A percentile compares a stretch with the other conserved stretches of the same genome.
phyloP scores from a whole-genome alignment of 2,888 invertebrate genomes.

The Parascotia fuliginaria region DNA sequence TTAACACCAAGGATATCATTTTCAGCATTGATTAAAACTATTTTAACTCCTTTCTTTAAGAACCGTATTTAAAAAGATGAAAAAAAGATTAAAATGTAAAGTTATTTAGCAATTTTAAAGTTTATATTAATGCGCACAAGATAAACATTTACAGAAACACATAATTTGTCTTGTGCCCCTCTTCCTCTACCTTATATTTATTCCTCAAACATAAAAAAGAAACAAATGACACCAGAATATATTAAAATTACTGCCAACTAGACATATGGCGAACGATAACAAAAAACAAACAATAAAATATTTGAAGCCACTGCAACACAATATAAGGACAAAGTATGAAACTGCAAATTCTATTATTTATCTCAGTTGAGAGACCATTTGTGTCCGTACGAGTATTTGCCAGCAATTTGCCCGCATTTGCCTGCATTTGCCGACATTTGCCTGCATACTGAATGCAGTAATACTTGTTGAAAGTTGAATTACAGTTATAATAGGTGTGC shows the following conservation, averaged over 20 bases:
- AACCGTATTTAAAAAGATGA: too few relatives aligned
- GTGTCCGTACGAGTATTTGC: constrained; percentile 1
- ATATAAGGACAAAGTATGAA: constrained; percentile 5
- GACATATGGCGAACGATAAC: constrained; percentile 7
- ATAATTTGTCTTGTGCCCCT: too few relatives aligned
- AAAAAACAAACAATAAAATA: constrained; percentile 5
- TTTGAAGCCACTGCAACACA: neutral
- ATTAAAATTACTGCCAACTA: neutral
- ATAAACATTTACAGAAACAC: too few relatives aligned
- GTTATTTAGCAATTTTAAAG: too few relatives aligned
- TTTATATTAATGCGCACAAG: too few relatives aligned
- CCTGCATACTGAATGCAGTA: constrained; percentile 7
- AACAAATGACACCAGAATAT: neutral
- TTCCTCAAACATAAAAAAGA: neutral
- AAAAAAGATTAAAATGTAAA: too few relatives aligned
- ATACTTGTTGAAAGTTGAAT: constrained; percentile 10
- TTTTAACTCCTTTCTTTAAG: too few relatives aligned
- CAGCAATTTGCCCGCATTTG: constrained; percentile 4
- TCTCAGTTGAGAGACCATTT: constrained; percentile 10
- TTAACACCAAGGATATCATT: too few relatives aligned
- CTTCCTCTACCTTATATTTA: too few relatives aligned
- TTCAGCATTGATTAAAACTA: too few relatives aligned
- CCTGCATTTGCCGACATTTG: constrained; percentile 5
- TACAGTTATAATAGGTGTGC: constrained; percentile 8
- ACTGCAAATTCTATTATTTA: constrained; percentile 14